Evolutionary conservation across 2,113 vertebrate genomes (phyloP).

Genomic region (Gallinago undulata): DNA sequence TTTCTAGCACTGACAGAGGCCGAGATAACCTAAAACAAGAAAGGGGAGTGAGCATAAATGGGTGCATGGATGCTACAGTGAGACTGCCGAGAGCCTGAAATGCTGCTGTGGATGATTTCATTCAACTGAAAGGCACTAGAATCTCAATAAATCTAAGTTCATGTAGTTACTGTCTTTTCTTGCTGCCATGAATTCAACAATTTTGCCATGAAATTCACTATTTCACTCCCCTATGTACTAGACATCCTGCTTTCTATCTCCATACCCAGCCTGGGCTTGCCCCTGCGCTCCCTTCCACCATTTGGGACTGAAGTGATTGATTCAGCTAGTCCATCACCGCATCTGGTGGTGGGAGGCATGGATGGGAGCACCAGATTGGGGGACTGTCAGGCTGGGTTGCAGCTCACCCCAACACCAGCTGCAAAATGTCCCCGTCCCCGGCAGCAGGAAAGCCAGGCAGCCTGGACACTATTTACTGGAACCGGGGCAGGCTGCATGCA

Average conservation of each 20-base stretch:
- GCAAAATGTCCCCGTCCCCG: background rate
- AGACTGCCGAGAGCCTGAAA: background rate
- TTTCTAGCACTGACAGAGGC: background rate
- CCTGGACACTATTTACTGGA: background rate
- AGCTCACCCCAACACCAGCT: background rate
- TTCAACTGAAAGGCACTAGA: background rate
- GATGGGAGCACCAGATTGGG: background rate
- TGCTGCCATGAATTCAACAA: background rate
- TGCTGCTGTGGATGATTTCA: background rate
- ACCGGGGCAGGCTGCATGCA: background rate
- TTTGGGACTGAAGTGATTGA: background rate
- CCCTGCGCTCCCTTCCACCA: background rate
- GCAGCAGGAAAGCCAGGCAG: background rate
- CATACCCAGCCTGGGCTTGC: background rate
- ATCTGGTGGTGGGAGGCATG: fast-evolving
- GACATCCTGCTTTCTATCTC: background rate
- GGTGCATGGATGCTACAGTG: background rate
- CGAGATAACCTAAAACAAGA: background rate
- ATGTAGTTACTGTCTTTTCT: background rate
- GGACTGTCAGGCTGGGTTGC: background rate
- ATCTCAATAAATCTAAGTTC: background rate
- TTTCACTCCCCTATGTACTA: background rate
- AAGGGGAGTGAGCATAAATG: background rate
- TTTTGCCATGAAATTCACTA: background rate
- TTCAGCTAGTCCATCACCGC: background rate